Base-by-base conservation (phyloP, 1,140 invertebrate species). In the Pachypsylla venusta region DNA sequence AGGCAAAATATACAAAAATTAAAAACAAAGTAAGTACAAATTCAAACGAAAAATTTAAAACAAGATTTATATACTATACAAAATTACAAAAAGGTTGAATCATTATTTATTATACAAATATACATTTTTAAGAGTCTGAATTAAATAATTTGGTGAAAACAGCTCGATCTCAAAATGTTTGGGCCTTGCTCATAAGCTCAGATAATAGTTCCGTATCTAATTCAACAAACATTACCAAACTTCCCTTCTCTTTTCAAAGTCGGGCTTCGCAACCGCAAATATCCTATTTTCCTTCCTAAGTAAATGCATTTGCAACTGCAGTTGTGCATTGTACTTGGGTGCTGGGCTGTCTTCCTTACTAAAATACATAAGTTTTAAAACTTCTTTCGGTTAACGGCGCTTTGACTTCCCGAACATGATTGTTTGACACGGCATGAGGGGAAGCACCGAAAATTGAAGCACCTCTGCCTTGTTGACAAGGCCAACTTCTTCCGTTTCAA, bases 341-440 rank as follows among this genome's bases (percentile, higher is more conserved):
- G 42, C 42, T 48, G 42, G 16, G 7, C n/a, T 48, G 7, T 48
- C 42, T n/a, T 5, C n/a, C n/a, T n/a, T 22, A n/a, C n/a, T 10
- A 3, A 5, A 22, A 19, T 7, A 48, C 16, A 48, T 48, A 48
- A 4, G 4, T 48, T 19, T 48, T 5, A 19, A 48, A 19, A 10
- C n/a, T 4, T 48, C 22, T 48, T 5, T 48, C 42, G 22, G 4
- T 48, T 48, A 3, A 4, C 22, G 42, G 42, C n/a, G n/a, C n/a
- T n/a, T 76, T 75, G 39, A 76, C 70, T 68, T 76, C 74, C 1
- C 74, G 67, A 24, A 76, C 69, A 58, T 67, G 70, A 60, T 73
- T 68, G 58, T 72, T 65, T 25, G 67, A 69, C 1, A 75, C 64
- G 7, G 70, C 74, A 68, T 75, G 73, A 7, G 74, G 74, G 7